Evolutionary conservation across 2,797 vertebrate genomes (phyloP).

Genomic region (Melanotaenia trifasciata): DNA sequence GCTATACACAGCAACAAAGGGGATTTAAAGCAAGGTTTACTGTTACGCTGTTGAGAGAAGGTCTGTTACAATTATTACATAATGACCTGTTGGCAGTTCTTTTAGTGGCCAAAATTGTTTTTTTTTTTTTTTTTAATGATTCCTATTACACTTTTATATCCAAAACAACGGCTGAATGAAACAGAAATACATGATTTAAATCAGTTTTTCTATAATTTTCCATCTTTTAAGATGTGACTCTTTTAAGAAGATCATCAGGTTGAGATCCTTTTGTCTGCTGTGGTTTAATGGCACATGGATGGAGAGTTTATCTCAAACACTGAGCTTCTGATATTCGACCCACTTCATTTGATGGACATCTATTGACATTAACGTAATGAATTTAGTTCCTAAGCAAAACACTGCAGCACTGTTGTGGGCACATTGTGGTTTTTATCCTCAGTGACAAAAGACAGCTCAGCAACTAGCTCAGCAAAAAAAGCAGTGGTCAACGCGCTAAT

Average conservation of each 20-base stretch:
- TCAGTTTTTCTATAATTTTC: neutral
- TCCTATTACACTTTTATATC: neutral
- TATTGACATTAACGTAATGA: conserved; percentile 5
- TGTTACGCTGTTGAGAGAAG: neutral
- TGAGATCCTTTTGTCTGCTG: neutral
- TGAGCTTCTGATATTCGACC: conserved; percentile 1
- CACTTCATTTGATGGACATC: conserved; percentile 1
- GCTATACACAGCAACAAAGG: neutral
- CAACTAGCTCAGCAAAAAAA: conserved; percentile 6
- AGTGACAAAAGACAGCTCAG: neutral
- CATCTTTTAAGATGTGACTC: neutral
- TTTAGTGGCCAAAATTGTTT: neutral
- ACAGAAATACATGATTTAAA: neutral
- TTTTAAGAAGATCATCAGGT: neutral
- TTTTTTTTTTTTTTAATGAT: neutral
- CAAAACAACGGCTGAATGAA: neutral
- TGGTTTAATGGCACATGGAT: neutral
- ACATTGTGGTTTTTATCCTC: neutral
- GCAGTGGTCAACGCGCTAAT: neutral
- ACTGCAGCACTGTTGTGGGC: neutral
- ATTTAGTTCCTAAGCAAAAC: conserved; percentile 4
- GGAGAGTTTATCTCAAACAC: neutral
- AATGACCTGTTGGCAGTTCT: neutral
- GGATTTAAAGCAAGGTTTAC: neutral
- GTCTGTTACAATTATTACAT: neutral